Conservation (phyloP, 2,113 vertebrate species). For the Pithys albifrons region DNA sequence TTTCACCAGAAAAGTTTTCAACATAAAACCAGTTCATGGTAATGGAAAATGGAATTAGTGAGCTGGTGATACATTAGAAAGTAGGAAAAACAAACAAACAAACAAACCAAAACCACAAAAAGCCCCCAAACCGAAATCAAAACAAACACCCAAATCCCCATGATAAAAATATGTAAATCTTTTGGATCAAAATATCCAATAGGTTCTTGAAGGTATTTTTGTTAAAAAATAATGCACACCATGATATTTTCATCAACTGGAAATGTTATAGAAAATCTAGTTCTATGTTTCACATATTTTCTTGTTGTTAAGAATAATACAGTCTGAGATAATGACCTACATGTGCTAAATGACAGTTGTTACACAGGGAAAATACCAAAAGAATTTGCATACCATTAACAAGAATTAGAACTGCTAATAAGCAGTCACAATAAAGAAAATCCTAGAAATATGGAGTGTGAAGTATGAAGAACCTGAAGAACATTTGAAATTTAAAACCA, state of each 20-base stretch:
- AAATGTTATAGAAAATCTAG: not conserved
- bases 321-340: not conserved
- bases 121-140: not conserved
- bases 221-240: not conserved
- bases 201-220: not conserved
- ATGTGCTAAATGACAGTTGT: not conserved
- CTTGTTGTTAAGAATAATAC: not conserved
- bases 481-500: not conserved
- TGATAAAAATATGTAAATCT: fast-evolving
- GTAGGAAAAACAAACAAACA: not conserved
- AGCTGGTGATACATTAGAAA: not conserved
- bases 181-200: not conserved
- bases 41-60: not conserved
- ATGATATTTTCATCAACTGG: not conserved
- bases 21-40: not conserved
- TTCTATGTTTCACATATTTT: not conserved
- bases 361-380: not conserved
- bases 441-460: not conserved
- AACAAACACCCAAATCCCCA: not conserved
- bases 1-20: not conserved
- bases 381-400: not conserved
- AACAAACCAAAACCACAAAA: not conserved
- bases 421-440: not conserved
- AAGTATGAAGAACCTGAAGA: not conserved
- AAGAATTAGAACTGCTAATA: not conserved